phyloP scores from a whole-genome alignment of 1,140 invertebrate genomes.

The Saccostrea glomerata region DNA sequence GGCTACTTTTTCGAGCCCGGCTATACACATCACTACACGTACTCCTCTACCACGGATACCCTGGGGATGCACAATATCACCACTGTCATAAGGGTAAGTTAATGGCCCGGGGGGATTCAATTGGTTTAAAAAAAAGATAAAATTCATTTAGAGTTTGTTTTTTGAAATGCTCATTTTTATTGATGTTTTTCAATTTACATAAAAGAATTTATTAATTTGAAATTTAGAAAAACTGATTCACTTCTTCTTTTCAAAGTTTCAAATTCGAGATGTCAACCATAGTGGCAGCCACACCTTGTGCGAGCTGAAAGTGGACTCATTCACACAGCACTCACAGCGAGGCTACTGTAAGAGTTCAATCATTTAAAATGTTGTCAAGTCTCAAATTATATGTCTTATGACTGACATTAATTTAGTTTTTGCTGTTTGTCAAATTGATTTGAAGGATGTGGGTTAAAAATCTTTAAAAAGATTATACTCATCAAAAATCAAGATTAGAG shows the following conservation, averaged over 20 bases:
- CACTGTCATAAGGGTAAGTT: constrained; percentile 58
- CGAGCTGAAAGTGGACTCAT: constrained; percentile 31
- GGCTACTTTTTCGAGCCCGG: constrained; percentile 57
- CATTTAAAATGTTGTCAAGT: background rate
- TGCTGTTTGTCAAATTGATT: background rate
- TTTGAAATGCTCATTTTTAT: too few relatives aligned
- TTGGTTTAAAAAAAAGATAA: too few relatives aligned
- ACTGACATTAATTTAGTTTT: background rate
- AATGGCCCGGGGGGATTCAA: too few relatives aligned
- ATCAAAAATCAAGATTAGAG: too few relatives aligned
- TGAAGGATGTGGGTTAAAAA: too few relatives aligned
- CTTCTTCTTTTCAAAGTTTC: background rate
- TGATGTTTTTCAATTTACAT: too few relatives aligned
- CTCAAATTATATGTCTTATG: background rate
- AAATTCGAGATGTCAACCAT: constrained; percentile 4
- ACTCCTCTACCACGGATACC: constrained; percentile 57
- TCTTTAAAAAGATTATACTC: too few relatives aligned
- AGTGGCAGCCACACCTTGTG: background rate
- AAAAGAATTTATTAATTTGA: too few relatives aligned
- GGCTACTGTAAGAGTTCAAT: constrained; percentile 43
- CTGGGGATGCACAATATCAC: constrained; percentile 61
- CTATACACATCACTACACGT: constrained; percentile 61
- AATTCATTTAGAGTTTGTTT: too few relatives aligned
- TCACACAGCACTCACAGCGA: constrained; percentile 42
- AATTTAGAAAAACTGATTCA: too few relatives aligned